Evolutionary conservation across 2,113 vertebrate species (phyloP), one percentile per base, ranked within the genome.

Genomic region (Lycaon pictus): DNA sequence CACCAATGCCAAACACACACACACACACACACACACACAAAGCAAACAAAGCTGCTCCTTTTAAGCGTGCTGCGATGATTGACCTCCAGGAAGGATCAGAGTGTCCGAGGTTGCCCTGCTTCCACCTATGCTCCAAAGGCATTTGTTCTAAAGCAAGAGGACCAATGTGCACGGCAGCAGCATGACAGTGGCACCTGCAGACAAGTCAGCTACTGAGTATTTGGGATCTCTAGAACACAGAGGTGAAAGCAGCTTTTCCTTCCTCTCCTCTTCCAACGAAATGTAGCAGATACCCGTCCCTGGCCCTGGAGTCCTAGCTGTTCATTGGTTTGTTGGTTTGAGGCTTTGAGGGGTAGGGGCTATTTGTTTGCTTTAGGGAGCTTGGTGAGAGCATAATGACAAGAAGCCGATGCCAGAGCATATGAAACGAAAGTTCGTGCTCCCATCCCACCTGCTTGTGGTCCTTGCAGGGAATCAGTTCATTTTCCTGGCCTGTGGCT

Each of bases 111-210:
- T 23, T 9, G 22, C 55, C 60, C 37, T 72, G 58, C 27, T 62
- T 27, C 19, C 7, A 4, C 0, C 10, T 16, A 11, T 3, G 58
- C 9, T 11, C 19, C 63, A 22, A 37, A 51, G 58, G 53, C 20
- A 4, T 43, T 71, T 11, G 32, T 37, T 37, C 56, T 65, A 15
- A 71, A 51, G 55, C 27, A 7, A 37, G 1, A 5, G 60, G 55
- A 35, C 17, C 4, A 3, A 0, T 81, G 9, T 48, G 43, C 72
- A 3, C 2, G 0, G 63, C 43, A 55, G 62, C 10, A 27, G 15
- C 22, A 0, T 0, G 1, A 16, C 20, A 0, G 43, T 20, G 15
- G 37, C 60, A 3, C 58, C 35, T 19, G 29, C 19, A 15, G 63
- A 20, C 10, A 25, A 5, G 7, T 25, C 12, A 2, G 43, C 43